A percentile compares a stretch with the other conserved stretches of the same genome.
These are phyloP conservation scores for Lepus europaeus DNA, from an alignment of 2,113 vertebrate species.

Conservation along the genomic window DNA sequence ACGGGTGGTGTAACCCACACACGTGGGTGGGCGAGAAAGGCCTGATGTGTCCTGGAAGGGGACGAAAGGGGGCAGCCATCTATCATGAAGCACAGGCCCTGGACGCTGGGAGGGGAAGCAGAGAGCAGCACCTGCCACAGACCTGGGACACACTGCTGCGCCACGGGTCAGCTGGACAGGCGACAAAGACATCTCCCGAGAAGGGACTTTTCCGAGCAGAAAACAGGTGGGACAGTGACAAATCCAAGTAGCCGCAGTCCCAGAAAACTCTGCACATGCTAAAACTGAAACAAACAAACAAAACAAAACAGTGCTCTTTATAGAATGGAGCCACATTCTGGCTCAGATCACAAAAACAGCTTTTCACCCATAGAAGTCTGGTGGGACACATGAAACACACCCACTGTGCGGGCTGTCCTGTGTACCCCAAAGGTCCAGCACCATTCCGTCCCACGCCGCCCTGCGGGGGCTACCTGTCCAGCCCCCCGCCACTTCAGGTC, in stretches of 20 bases:
- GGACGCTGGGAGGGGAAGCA: neutral
- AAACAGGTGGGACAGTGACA: neutral
- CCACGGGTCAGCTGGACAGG: neutral
- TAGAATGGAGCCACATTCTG: neutral
- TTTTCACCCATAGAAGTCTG: too few relatives aligned
- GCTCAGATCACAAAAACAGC: neutral
- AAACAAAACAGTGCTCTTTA: neutral
- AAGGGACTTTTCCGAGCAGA: neutral
- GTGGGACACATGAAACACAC: too few relatives aligned
- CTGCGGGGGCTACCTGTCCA: too few relatives aligned
- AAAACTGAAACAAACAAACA: neutral
- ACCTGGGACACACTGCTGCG: neutral
- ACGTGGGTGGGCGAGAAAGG: neutral
- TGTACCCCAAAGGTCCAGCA: accelerated
- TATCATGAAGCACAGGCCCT: too few relatives aligned
- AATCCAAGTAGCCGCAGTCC: neutral
- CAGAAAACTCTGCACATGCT: neutral
- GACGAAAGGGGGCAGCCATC: neutral
- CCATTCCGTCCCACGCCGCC: neutral
- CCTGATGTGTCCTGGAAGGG: neutral
- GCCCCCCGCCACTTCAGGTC: neutral
- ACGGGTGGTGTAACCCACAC: neutral
- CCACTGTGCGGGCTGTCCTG: too few relatives aligned
- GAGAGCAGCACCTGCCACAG: neutral
- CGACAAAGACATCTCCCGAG: neutral